Base-by-base conservation (phyloP, 2,888 invertebrate genomes). In the Crematogaster levior region DNA sequence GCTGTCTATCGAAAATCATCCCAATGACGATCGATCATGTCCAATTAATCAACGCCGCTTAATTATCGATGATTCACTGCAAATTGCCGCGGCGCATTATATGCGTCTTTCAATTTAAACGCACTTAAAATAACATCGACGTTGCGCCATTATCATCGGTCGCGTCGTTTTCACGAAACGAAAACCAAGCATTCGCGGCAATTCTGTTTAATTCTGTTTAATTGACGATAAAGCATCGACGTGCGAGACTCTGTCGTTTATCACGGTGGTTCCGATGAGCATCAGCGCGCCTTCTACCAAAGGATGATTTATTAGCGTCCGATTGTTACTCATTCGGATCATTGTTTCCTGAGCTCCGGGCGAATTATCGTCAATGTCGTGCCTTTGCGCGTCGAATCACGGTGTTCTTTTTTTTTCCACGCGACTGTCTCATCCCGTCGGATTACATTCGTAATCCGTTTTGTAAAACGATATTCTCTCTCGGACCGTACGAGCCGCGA, bases 1-100 rank as follows among this genome's bases (percentile, higher is more conserved):
- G 51, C 18, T 12, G 40, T 18, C 30, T 30, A 34, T 83, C 34
- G 21, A 40, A 84, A 82, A 80, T 86, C 61, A 51, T 27, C 1
- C 53, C 46, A 48, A 30, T 37, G 53, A 53, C 63, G 66, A 27
- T 43, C 53, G 27, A 81, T 63, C 51, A 37, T 21, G 48, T 37
- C 60, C 58, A 46, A 79, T 87, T 87, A 85, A 87, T 87, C 80
- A 34, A 83, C 66, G 58, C 40, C 74, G 74, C 73, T 87, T 85
- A 85, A 87, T 87, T 85, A 87, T 53, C 74, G 58, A 83, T 83
- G 85, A 85, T 87, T 87, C 82, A 83, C 74, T 87, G 87, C 80
- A 83, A 87, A 87, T 82, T 77, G 83, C 68, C 72, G 56, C 27
- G 51, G n/a, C 6, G 56, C 15, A 34, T 43, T 27, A 21, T n/a